Evolutionary conservation across 1,140 invertebrate species (phyloP).

Genomic region (Bicyclus anynana): DNA sequence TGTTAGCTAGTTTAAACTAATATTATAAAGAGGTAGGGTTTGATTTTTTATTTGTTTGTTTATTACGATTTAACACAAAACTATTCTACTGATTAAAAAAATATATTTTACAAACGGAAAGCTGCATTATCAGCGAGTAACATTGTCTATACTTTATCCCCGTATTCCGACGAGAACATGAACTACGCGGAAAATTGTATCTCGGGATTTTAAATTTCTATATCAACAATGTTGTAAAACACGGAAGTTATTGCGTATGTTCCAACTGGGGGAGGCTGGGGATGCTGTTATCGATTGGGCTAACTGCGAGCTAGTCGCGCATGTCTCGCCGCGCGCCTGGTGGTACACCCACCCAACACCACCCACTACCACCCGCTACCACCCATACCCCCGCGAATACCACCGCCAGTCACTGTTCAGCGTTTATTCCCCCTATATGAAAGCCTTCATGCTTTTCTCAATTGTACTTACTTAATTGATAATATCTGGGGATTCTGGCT

Average conservation of each 20-base stretch:
- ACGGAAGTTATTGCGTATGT: slow-evolving; percentile 61
- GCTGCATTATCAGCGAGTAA: too few relatives aligned
- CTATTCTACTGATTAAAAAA: too few relatives aligned
- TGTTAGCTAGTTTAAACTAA: too few relatives aligned
- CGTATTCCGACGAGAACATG: too few relatives aligned
- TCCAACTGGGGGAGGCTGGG: slow-evolving; percentile 56
- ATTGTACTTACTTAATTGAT: neutral
- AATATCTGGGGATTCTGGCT: too few relatives aligned
- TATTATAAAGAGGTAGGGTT: too few relatives aligned
- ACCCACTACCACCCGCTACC: slow-evolving; percentile 18
- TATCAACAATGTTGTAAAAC: slow-evolving; percentile 45
- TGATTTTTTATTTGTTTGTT: too few relatives aligned
- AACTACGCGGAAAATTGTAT: too few relatives aligned
- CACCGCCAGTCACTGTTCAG: slow-evolving; percentile 3
- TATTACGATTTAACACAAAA: too few relatives aligned
- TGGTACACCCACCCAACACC: slow-evolving; percentile 17
- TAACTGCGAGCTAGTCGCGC: slow-evolving; percentile 52
- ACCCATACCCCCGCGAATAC: slow-evolving; percentile 17
- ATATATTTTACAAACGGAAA: too few relatives aligned
- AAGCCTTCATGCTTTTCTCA: neutral
- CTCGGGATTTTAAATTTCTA: neutral
- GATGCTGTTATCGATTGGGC: slow-evolving; percentile 73
- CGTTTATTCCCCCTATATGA: slow-evolving; percentile 11
- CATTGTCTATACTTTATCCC: too few relatives aligned
- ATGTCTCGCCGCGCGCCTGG: slow-evolving; percentile 38